Evolutionary conservation across 2,113 vertebrate species (phyloP), one percentile per base, ranked within the genome.

Genomic region (Calidris pygmaea): DNA sequence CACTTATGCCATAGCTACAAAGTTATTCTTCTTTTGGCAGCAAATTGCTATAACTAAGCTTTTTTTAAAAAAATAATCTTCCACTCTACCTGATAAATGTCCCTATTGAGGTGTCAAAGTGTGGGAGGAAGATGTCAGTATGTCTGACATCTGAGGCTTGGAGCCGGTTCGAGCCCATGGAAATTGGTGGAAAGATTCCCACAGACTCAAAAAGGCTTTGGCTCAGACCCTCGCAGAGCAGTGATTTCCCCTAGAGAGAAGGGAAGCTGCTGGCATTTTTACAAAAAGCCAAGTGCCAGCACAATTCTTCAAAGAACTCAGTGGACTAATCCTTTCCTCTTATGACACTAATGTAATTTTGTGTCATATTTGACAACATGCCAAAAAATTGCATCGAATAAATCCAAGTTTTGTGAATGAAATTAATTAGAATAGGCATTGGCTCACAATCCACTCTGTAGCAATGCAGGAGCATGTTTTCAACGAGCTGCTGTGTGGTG

Each of bases 371-470:
- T 95, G 95, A 89, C 65, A 47, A 43, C 0, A 0, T 37, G 89
- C 94, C 95, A 96, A 95, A 96, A 96, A 97, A 92, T 85, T 84
- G 77, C 88, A 85, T 87, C 45, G 0, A 87, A 92, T 92, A 96
- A 95, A 94, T 95, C 85, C 80, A 37, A 90, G 83, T 93, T 96
- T 96, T 96, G 82, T 97, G 97, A 97, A 97, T 97, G 89, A 95
- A 95, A 93, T 92, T 71, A 94, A 90, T 96, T 84, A 90, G 86
- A 63, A 68, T 29, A 58, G 66, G 76, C 34, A 3, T 14, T 90
- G 85, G 89, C 88, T 89, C 70, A 10, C 27, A 5, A n/a, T 41
- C 56, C 2, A 2, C 58, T 59, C 91, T 1, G 4, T 29, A 39
- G 83, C 75, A 55, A 56, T 0, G 5, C 58, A 56, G 81, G 32